These are phyloP conservation scores for Neoarius graeffei DNA, from an alignment of 2,113 vertebrate species.

Conservation along the genomic window DNA sequence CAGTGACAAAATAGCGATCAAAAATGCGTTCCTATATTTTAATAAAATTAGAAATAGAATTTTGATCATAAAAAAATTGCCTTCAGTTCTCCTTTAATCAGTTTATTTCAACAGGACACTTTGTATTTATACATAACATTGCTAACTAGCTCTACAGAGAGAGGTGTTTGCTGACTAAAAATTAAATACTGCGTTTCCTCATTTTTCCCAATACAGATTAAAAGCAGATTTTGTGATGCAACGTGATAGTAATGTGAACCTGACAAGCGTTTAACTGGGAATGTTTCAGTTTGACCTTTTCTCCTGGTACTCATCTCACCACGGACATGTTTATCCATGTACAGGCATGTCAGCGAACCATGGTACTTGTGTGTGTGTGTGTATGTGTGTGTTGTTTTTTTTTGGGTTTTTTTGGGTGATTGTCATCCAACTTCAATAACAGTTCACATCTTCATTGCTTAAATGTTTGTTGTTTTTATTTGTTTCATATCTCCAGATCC, in stretches of 20 bases:
- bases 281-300: not conserved
- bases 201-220: not conserved
- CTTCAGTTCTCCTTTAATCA: too few relatives aligned
- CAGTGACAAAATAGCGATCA: too few relatives aligned
- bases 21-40: too few relatives aligned
- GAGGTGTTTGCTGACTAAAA: not conserved
- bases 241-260: not conserved
- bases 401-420: not conserved
- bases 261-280: not conserved
- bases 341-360: not conserved
- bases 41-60: too few relatives aligned
- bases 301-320: not conserved
- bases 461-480: not conserved
- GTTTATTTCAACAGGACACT: not conserved
- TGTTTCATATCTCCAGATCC: slow-evolving; percentile 71
- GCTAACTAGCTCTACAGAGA: not conserved
- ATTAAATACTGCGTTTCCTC: not conserved
- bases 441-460: too few relatives aligned
- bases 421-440: not conserved
- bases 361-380: not conserved
- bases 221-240: not conserved
- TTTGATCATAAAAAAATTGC: too few relatives aligned
- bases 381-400: too few relatives aligned
- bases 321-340: not conserved
- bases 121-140: not conserved